Conservation (phyloP, 2,797 vertebrate genomes). For the Amniataba percoides region DNA sequence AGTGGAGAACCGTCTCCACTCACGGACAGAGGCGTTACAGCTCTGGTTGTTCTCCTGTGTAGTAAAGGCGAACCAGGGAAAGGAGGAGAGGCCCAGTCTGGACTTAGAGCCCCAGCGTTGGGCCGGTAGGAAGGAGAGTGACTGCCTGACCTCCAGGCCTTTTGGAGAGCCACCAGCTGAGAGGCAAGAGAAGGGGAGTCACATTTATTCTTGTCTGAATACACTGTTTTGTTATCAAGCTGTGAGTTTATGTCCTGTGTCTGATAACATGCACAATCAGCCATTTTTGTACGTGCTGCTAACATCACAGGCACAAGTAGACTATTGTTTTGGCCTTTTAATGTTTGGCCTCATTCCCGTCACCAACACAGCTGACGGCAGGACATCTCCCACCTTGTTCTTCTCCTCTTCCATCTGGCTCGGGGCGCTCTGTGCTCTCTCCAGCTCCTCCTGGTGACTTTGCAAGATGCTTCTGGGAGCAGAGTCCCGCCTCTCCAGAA, state of each 20-base stretch:
- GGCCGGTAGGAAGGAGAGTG: constrained; percentile 69
- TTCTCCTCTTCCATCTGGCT: constrained; percentile 82
- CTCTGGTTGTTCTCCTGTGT: constrained; percentile 72
- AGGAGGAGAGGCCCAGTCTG: constrained; percentile 77
- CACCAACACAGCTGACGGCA: background rate
- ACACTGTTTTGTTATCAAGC: background rate
- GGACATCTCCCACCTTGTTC: constrained; percentile 81
- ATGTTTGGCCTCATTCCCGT: background rate
- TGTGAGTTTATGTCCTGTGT: background rate
- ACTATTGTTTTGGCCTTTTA: background rate
- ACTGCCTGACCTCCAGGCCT: constrained; percentile 76
- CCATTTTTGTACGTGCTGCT: background rate
- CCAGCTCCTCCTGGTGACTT: constrained; percentile 82
- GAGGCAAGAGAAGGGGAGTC: constrained; percentile 2
- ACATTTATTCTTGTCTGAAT: background rate
- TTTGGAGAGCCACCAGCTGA: constrained; percentile 85
- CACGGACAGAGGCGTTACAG: constrained; percentile 66
- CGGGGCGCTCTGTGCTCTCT: constrained; percentile 65
- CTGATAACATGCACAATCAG: background rate
- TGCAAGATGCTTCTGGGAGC: constrained; percentile 68
- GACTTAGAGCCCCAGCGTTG: constrained; percentile 63
- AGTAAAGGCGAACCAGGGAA: constrained; percentile 83
- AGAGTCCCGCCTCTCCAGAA: constrained; percentile 76
- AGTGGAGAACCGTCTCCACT: constrained; percentile 66
- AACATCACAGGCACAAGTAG: background rate